Conservation (phyloP, 2,888 invertebrate species). For the Prostheceraeus crozeri region DNA sequence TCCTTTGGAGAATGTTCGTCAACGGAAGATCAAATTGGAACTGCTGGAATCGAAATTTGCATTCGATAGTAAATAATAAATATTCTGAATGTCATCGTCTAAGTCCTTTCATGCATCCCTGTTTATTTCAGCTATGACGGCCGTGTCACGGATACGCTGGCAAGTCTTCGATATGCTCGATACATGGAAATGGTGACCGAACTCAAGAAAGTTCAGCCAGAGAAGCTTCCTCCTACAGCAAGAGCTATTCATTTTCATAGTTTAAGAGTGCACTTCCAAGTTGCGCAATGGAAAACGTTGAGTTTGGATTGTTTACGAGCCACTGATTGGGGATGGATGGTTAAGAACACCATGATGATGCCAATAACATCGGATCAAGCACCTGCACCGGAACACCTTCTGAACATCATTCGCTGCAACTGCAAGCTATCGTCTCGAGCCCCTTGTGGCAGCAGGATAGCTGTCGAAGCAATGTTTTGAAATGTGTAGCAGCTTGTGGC, state of each 20-base stretch:
- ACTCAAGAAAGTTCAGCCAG: not conserved
- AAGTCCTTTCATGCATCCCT: no score
- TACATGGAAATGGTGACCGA: no score
- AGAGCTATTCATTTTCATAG: not conserved
- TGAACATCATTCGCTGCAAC: slow-evolving; percentile 22
- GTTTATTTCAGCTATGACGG: no score
- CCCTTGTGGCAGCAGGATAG: slow-evolving; percentile 10
- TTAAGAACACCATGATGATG: not conserved
- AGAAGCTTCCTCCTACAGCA: not conserved
- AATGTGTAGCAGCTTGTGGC: no score
- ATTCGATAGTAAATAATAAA: no score
- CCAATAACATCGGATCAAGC: not conserved
- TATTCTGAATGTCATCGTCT: no score
- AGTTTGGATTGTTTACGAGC: not conserved
- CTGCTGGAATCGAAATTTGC: no score
- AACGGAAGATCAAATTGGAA: no score
- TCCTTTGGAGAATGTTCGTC: no score
- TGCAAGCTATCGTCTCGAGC: not conserved
- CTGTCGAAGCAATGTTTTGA: slow-evolving; percentile 13
- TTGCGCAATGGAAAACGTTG: not conserved
- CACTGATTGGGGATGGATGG: no score
- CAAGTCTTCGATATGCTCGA: no score
- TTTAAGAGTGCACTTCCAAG: slow-evolving; percentile 10
- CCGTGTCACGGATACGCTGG: no score
- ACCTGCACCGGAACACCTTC: not conserved